Evolutionary conservation across 2,113 vertebrate species (phyloP), one percentile per base, ranked within the genome.

Genomic region (Catharus minimus): DNA sequence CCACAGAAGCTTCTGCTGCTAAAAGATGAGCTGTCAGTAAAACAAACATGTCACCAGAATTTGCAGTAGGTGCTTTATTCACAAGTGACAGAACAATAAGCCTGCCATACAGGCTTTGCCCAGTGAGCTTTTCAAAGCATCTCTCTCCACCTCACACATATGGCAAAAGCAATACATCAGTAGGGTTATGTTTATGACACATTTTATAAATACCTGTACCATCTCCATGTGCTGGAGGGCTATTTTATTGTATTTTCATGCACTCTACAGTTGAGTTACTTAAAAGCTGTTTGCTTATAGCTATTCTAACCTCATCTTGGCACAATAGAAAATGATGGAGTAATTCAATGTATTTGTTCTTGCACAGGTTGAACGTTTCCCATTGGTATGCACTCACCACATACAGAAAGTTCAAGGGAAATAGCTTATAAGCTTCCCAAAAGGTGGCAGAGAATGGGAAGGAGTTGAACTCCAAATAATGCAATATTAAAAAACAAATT

Each of bases 131-230:
- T 69, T 44, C 43, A 84, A 88, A 90, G 9, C 10, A 12, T 30
- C 24, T 43, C 47, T 75, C 24, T 68, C 30, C 1, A 2, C 23
- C 53, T 52, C 21, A 65, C 10, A 55, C 0, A 0, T 36, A 15
- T 0, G 7, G 26, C 2, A 53, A 85, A 76, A 88, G 9, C 28
- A 79, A 38, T 26, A 58, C 23, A 20, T 61, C n/a, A 55, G 32
- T 26, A 41, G 18, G 22, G 41, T 75, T 67, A 47, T 22, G 21
- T n/a, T 79, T 69, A 23, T 58, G 66, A 53, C 32, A 72, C 6
- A 13, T 64, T 82, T 69, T 79, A n/a, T 43, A 57, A 76, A 85
- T 46, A 17, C 11, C 24, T 77, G 3, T 33, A n/a, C 36, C 23
- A 61, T 13, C 30, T 84, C 28, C 10, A 12, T 27, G 27, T 46